Evolutionary conservation across 2,888 invertebrate genomes (phyloP), one percentile per base, ranked within the genome.

Genomic region (Melitaea athalia): DNA sequence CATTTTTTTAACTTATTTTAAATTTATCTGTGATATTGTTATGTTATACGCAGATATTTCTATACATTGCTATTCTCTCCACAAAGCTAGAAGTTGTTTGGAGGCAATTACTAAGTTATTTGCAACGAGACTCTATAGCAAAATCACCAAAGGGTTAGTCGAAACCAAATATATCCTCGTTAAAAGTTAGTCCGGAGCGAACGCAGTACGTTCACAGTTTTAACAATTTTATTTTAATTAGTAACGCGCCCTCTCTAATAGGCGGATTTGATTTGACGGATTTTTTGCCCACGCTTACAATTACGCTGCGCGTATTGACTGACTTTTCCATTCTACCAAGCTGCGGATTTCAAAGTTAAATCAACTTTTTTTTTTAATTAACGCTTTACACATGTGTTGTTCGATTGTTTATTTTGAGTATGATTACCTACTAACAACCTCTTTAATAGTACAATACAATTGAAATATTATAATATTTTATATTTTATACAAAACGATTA

Each of bases 171-270:
- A 92, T 88, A 92, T 92, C 89, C 92, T 92, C 92, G 91, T 92
- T 92, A 92, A 92, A 92, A 92, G 91, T 92, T 92, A 85, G 89
- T 81, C 89, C 82, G 85, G 84, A 81, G 82, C 81, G 83, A 79
- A 81, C 77, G 81, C 75, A 83, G 81, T 77, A 81, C 78, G 78
- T 78, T 81, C 83, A 84, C 83, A 86, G 89, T 89, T 91, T 92
- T 88, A 90, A 89, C 90, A 89, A 89, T 91, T 92, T 92, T 90
- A 87, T 92, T 92, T 91, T 91, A 92, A 92, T 92, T 91, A 92
- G 91, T 86, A 88, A 79, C 88, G 85, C 85, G 81, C 81, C 81
- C 85, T 77, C 81, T 79, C 80, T 88, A 88, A 88, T 87, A 85
- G 87, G 81, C 80, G 84, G 81, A 85, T 87, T 89, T 85, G 83